Base-by-base conservation (phyloP, 2,888 invertebrate species). In the Ectobius pallidus region DNA sequence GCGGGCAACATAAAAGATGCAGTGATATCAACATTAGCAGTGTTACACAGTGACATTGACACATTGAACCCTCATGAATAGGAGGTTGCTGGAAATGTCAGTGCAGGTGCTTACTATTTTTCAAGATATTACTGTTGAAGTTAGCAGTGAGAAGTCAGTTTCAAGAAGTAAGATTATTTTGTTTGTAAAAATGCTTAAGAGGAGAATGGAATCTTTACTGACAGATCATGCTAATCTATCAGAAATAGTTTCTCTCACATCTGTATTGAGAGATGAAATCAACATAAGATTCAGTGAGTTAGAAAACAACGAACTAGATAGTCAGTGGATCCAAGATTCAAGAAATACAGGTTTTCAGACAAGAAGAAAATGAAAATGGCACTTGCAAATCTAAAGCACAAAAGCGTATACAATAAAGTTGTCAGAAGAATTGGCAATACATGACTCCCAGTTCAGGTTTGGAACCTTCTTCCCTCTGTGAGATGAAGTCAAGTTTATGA, bases 71-170 rank as follows among this genome's bases (percentile, higher is more conserved):
- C 65, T 58, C 20, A 71, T 58, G 74, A 74, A 63, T 46, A 68
- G 49, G 65, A 44, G 39, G 55, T 44, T 58, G 69, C 63, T 73
- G 68, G 44, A 71, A 61, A 61, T 52, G 61, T 71, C 70, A 72
- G 73, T 42, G 20, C n/a, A 61, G n/a, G 63, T 73, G 30, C 58
- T 76, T 11, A 73, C 73, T 27, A 74, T 70, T 14, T 75, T 76
- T 34, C 70, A 76, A 30, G 73, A 75, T 61, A 25, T 72, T 2
- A 75, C 69, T 14, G 39, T 65, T 3, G 39, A 67, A 25, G 34
- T 76, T 39, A 75, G 74, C 32, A 58, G 70, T 14, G 74, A 76
- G 58, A 72, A 72, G 11, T 74, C 75, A 44, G 74, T 75, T 3
- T 63, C 71, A n/a, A 74, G 44, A 22, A 34, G 16, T 6, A 68